These are phyloP conservation scores for Limanda limanda DNA, from an alignment of 2,113 vertebrate genomes.

Conservation along the genomic window DNA sequence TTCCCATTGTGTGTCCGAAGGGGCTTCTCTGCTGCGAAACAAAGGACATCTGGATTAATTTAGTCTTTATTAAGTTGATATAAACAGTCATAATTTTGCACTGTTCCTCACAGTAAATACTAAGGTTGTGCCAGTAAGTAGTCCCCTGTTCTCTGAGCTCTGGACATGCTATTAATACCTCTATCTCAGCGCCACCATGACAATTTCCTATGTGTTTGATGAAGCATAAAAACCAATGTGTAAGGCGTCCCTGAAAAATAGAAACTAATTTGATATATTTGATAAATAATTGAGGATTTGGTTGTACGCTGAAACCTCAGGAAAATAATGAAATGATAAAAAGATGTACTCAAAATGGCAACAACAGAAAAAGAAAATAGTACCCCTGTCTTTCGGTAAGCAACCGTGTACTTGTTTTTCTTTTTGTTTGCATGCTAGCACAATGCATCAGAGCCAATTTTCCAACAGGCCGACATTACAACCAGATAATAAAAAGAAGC, in stretches of 20 bases:
- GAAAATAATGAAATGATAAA: neutral
- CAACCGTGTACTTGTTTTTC: neutral
- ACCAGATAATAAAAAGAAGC: neutral
- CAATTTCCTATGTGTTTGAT: slow-evolving; percentile 18
- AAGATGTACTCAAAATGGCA: neutral
- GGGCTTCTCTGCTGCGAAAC: slow-evolving; percentile 77
- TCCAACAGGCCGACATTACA: neutral
- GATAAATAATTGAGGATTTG: slow-evolving; percentile 38
- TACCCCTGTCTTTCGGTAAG: neutral
- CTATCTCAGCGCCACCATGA: no score
- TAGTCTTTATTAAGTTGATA: neutral
- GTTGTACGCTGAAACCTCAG: slow-evolving; percentile 6
- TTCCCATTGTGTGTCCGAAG: slow-evolving; percentile 81
- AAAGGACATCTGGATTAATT: slow-evolving; percentile 32
- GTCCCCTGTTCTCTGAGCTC: neutral
- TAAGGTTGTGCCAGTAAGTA: neutral
- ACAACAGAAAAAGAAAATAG: neutral
- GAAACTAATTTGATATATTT: slow-evolving; percentile 21
- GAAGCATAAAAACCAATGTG: slow-evolving; percentile 17
- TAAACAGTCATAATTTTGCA: slow-evolving; percentile 2
- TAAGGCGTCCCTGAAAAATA: slow-evolving; percentile 10
- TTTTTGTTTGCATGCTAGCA: slow-evolving; percentile 8
- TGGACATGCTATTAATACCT: neutral
- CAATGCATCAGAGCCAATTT: neutral
- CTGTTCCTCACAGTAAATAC: neutral